Conservation (phyloP, 2,113 vertebrate genomes). For the Cygnus atratus region DNA sequence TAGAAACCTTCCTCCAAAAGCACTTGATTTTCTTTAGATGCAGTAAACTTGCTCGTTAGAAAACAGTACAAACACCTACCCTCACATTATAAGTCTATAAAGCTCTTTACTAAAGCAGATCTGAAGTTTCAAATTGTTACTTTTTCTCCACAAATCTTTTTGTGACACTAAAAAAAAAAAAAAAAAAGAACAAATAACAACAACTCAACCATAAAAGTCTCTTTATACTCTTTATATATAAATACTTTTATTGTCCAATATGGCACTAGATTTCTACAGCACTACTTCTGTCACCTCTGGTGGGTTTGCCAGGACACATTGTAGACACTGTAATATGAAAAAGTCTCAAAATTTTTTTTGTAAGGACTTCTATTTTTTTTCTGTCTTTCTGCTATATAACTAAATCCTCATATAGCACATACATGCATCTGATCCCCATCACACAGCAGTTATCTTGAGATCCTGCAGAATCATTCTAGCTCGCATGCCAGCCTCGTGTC, state of each 20-base stretch:
- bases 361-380: not conserved
- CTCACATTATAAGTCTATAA: not conserved
- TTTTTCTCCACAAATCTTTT: not conserved
- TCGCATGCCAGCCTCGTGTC: not conserved
- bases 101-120: not conserved
- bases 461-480: not conserved
- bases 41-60: not conserved
- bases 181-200: not conserved
- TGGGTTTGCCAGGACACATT: fast-evolving
- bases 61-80: not conserved
- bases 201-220: not conserved
- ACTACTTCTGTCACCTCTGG: not conserved
- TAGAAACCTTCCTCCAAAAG: not conserved
- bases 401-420: not conserved
- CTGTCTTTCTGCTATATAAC: not conserved
- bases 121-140: not conserved
- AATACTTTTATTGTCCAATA: fast-evolving
- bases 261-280: not conserved
- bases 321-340: not conserved
- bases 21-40: not conserved
- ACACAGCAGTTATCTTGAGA: not conserved
- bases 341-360: not conserved
- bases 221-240: not conserved
- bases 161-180: not conserved
- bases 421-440: fast-evolving